Evolutionary conservation across 2,797 vertebrate species (phyloP).

Genomic region (Molossus alvarezi): DNA sequence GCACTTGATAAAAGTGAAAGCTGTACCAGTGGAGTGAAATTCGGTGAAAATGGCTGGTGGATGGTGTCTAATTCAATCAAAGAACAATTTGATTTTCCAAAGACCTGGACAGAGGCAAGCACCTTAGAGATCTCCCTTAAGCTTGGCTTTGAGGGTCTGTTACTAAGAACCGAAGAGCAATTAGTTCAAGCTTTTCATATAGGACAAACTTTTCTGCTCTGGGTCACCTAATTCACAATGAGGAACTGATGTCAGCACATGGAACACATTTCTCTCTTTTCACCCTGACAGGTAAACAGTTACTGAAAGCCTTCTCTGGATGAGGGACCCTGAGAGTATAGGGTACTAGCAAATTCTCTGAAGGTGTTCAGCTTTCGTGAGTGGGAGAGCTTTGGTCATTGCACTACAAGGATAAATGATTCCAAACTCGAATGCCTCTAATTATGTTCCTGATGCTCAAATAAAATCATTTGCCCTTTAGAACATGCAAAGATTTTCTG

Average conservation of each 20-base stretch:
- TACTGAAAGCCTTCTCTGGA: neutral
- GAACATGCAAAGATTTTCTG: slow-evolving; percentile 49
- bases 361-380: neutral
- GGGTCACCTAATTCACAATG: neutral
- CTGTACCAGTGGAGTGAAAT: neutral
- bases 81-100: slow-evolving; percentile 53
- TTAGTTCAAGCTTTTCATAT: slow-evolving; percentile 60
- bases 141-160: neutral
- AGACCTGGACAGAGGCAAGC: neutral
- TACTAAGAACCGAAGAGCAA: neutral
- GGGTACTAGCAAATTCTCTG: neutral
- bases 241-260: neutral
- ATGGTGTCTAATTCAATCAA: slow-evolving; percentile 39
- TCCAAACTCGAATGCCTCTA: neutral
- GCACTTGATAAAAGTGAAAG: slow-evolving; percentile 22
- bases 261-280: neutral
- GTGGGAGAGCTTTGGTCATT: neutral
- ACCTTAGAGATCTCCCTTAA: neutral
- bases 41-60: neutral
- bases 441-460: slow-evolving; percentile 59
- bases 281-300: neutral
- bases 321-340: neutral
- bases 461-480: slow-evolving; percentile 76
- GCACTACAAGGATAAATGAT: slow-evolving; percentile 51
- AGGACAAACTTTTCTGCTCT: neutral